Evolutionary conservation across 2,113 vertebrate genomes (phyloP).

Genomic region (Nansenia antarctica): DNA sequence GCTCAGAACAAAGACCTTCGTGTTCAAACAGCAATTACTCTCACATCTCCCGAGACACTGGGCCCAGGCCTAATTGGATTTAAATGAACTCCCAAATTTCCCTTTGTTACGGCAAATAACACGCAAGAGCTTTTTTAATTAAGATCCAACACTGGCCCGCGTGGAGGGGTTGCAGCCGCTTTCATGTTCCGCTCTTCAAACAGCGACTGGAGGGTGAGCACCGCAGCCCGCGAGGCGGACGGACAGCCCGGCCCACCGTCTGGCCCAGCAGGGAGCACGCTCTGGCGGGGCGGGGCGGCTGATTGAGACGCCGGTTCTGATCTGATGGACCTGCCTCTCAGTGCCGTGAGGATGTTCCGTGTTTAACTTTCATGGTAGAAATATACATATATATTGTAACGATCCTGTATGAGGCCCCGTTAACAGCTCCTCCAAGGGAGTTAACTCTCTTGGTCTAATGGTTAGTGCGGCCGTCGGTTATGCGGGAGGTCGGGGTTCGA

Average conservation of each 20-base stretch:
- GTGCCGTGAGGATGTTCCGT: slow-evolving; percentile 33
- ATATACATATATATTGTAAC: no score
- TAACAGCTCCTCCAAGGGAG: no score
- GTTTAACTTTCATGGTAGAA: slow-evolving; percentile 24
- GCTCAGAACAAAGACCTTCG: slow-evolving; percentile 90
- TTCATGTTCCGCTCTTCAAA: slow-evolving; percentile 90
- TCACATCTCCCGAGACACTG: slow-evolving; percentile 79
- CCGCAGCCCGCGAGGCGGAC: slow-evolving; percentile 40
- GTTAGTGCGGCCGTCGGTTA: no score
- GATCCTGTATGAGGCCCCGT: no score
- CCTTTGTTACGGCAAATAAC: slow-evolving; percentile 96
- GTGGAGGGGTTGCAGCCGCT: slow-evolving; percentile 82
- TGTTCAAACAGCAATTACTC: slow-evolving; percentile 92
- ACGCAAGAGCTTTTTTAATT: slow-evolving; percentile 96
- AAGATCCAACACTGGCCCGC: slow-evolving; percentile 89
- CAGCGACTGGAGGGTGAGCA: slow-evolving; percentile 59
- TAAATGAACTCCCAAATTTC: slow-evolving; percentile 97
- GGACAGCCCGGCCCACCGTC: slow-evolving; percentile 48
- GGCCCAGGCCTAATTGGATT: slow-evolving; percentile 93
- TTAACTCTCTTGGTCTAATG: no score
- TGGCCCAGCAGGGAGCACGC: slow-evolving; percentile 50
- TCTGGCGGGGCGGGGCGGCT: slow-evolving; percentile 40
- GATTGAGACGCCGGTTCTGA: slow-evolving; percentile 57
- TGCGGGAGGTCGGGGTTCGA: no score
- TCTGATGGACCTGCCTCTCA: slow-evolving; percentile 54